Evolutionary conservation across 2,797 vertebrate genomes (phyloP).

Genomic region (Spheniscus humboldti): DNA sequence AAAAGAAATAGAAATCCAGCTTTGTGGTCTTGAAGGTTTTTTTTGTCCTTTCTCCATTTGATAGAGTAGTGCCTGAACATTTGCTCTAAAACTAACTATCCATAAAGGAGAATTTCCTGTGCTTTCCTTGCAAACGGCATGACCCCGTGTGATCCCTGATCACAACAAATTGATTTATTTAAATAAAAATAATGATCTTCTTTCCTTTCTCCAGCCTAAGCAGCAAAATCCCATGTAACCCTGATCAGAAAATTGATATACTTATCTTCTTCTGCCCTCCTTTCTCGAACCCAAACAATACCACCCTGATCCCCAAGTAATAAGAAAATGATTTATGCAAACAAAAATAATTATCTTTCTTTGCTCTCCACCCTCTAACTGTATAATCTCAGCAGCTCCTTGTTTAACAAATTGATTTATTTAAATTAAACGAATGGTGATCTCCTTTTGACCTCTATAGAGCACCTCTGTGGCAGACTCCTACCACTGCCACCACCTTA

Average conservation of each 20-base stretch:
- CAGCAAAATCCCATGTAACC: slow-evolving; percentile 52
- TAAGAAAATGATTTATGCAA: slow-evolving; percentile 74
- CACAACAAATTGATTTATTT: slow-evolving; percentile 72
- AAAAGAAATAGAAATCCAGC: not conserved
- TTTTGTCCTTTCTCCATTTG: not conserved
- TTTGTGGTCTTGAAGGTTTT: not conserved
- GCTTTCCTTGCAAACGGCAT: not conserved
- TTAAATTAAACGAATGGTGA: slow-evolving; percentile 55
- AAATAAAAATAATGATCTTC: slow-evolving; percentile 66
- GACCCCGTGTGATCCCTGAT: slow-evolving; percentile 51
- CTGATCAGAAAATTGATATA: slow-evolving; percentile 53
- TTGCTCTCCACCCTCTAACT: slow-evolving; percentile 50
- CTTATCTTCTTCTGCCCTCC: slow-evolving; percentile 55
- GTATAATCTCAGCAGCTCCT: slow-evolving; percentile 50
- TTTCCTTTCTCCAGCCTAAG: slow-evolving; percentile 34
- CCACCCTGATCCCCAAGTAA: slow-evolving; percentile 66
- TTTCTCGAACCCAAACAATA: slow-evolving; percentile 46
- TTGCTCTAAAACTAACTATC: not conserved
- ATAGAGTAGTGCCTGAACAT: not conserved
- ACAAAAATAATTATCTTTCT: slow-evolving; percentile 63
- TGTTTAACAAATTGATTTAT: slow-evolving; percentile 70
- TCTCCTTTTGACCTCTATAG: slow-evolving; percentile 49
- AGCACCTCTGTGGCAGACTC: not conserved
- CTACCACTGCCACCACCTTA: not conserved
- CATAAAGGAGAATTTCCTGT: slow-evolving; percentile 27